Conservation (phyloP, 2,888 invertebrate genomes). For the Hemistola chrysoprasaria region DNA sequence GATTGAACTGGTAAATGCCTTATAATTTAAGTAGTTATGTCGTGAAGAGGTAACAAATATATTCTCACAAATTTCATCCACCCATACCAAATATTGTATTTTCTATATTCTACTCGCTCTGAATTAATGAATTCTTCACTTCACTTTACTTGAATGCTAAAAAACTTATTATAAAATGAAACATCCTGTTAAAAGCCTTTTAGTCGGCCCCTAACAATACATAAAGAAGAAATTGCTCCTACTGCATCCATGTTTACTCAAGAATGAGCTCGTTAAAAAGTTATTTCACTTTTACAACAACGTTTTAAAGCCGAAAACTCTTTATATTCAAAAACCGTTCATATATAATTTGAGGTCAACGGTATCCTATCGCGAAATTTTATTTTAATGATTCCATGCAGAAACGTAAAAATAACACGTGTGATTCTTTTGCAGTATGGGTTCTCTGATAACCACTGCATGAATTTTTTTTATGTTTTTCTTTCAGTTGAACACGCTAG, state of each 20-base stretch:
- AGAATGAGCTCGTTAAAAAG: slow-evolving; percentile 14
- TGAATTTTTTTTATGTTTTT: too few relatives aligned
- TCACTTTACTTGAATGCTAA: too few relatives aligned
- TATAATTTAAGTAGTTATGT: too few relatives aligned
- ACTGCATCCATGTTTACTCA: slow-evolving; percentile 8
- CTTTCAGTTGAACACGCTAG: too few relatives aligned
- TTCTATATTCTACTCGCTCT: too few relatives aligned
- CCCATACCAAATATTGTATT: too few relatives aligned
- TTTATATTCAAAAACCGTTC: slow-evolving; percentile 25
- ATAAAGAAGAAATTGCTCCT: slow-evolving; percentile 10
- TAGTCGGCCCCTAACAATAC: background rate
- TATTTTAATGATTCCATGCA: slow-evolving; percentile 23
- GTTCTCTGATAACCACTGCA: too few relatives aligned
- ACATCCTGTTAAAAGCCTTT: background rate
- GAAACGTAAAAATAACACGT: slow-evolving; percentile 23
- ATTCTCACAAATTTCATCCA: too few relatives aligned
- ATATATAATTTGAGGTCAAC: slow-evolving; percentile 23
- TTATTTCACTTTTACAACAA: slow-evolving; percentile 19
- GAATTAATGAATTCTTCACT: too few relatives aligned
- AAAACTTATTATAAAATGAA: too few relatives aligned
- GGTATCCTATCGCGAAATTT: slow-evolving; percentile 23
- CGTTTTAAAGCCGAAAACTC: slow-evolving; percentile 17
- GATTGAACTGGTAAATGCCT: too few relatives aligned
- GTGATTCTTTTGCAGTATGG: slow-evolving; percentile 6
- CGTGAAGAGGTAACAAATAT: too few relatives aligned